phyloP scores from a whole-genome alignment of 2,888 invertebrate genomes.

The Frankliniella fusca region DNA sequence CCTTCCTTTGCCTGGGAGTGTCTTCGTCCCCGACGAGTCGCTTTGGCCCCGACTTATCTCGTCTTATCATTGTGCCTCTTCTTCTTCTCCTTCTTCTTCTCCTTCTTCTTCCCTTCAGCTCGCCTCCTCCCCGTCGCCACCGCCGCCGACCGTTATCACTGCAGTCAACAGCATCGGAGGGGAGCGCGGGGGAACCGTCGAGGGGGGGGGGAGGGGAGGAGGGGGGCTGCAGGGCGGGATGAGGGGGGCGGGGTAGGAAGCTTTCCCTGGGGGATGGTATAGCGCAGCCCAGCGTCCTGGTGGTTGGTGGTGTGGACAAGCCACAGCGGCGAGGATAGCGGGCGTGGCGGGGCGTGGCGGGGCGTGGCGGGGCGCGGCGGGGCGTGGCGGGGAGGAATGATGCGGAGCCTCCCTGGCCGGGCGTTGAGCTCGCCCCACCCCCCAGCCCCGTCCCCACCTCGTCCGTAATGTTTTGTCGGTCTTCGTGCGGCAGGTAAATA shows the following conservation, averaged over 20 bases:
- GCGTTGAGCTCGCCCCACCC: too few species aligned
- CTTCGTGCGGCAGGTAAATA: too few species aligned
- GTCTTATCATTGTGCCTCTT: neutral
- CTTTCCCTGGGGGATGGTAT: neutral
- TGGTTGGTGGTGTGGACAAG: neutral
- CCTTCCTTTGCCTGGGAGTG: neutral
- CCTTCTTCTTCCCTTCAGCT: neutral
- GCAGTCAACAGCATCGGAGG: conserved; percentile 5
- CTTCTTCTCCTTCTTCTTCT: neutral
- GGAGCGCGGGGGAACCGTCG: neutral
- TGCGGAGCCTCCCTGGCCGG: too few species aligned
- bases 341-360: too few species aligned
- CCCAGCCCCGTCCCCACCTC: too few species aligned
- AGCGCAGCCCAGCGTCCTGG: neutral
- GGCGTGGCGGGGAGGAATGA: too few species aligned
- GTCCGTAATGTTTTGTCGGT: too few species aligned
- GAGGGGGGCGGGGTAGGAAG: neutral
- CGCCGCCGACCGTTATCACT: neutral
- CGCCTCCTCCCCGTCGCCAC: neutral
- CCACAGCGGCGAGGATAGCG: neutral
- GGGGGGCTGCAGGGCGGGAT: neutral
- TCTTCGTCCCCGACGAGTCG: neutral
- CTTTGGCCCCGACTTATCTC: neutral
- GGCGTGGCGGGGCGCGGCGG: too few species aligned
- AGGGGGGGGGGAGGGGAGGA: neutral